Conservation (phyloP, 2,888 invertebrate genomes). For the Osedax fenrisi region DNA sequence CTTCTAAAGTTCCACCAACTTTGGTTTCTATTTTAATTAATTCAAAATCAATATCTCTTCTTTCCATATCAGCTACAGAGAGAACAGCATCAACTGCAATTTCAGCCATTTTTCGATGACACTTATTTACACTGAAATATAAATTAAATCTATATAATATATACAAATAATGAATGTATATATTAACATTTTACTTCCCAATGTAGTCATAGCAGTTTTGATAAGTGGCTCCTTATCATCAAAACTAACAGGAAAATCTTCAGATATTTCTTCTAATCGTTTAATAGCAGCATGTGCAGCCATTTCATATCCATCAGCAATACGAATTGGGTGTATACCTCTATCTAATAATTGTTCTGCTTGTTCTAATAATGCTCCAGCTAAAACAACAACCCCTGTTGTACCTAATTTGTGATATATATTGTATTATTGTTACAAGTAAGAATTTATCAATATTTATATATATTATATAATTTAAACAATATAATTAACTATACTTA, state of each 20-base stretch:
- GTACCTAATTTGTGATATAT: neutral
- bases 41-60: constrained; percentile 94
- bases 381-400: constrained; percentile 54
- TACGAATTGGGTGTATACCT: constrained; percentile 94
- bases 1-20: constrained; percentile 89
- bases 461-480: no score
- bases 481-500: no score
- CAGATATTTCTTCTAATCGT: constrained; percentile 75
- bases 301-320: constrained; percentile 94
- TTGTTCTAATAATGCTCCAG: constrained; percentile 83
- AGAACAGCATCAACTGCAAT: constrained; percentile 94
- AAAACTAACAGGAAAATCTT: constrained; percentile 72
- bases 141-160: neutral
- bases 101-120: constrained; percentile 91
- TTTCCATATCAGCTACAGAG: constrained; percentile 82
- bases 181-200: constrained; percentile 81
- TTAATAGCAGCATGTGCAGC: constrained; percentile 77
- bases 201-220: constrained; percentile 89
- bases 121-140: constrained; percentile 71
- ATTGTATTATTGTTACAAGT: neutral
- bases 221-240: constrained; percentile 73
- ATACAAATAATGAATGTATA: neutral
- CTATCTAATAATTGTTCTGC: constrained; percentile 80
- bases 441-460: neutral
- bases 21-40: constrained; percentile 95